Percentiles rank a stretch among this genome's conserved stretches.
Conservation (phyloP, 2,797 vertebrate species). For the Leuciscus waleckii region DNA sequence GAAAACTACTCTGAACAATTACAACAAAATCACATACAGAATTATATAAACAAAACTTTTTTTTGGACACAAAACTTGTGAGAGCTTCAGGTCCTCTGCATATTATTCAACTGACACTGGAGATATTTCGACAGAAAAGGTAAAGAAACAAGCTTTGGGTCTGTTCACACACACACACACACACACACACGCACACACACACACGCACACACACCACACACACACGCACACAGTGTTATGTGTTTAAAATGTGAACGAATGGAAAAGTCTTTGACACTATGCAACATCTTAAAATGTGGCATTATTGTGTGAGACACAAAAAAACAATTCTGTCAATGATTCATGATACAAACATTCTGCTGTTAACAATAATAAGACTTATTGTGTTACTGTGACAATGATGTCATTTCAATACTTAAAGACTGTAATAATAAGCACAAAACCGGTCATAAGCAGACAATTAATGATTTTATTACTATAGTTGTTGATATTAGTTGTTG, state of each 20-base stretch:
- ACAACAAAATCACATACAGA: background rate
- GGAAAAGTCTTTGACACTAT: background rate
- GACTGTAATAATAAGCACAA: too few species aligned
- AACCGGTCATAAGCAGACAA: background rate
- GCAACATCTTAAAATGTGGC: background rate
- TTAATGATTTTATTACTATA: background rate
- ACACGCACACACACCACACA: background rate
- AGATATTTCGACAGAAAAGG: slow-evolving; percentile 12
- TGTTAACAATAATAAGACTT: background rate
- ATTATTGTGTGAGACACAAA: background rate
- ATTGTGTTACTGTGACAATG: slow-evolving; percentile 18
- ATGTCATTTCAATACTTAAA: too few species aligned
- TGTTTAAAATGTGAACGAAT: background rate
- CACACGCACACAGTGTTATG: background rate
- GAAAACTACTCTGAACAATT: background rate
- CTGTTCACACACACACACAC: background rate
- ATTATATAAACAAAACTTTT: background rate
- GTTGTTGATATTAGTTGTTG: background rate
- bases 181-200: background rate
- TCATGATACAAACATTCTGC: background rate
- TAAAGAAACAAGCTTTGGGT: background rate
- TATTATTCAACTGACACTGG: background rate
- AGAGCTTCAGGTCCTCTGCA: background rate
- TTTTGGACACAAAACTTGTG: background rate
- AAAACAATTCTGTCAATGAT: background rate